Percentiles rank a stretch among this genome's conserved stretches.
These are phyloP conservation scores for Panthera uncia DNA, from an alignment of 2,113 vertebrate genomes.

Conservation along the genomic window DNA sequence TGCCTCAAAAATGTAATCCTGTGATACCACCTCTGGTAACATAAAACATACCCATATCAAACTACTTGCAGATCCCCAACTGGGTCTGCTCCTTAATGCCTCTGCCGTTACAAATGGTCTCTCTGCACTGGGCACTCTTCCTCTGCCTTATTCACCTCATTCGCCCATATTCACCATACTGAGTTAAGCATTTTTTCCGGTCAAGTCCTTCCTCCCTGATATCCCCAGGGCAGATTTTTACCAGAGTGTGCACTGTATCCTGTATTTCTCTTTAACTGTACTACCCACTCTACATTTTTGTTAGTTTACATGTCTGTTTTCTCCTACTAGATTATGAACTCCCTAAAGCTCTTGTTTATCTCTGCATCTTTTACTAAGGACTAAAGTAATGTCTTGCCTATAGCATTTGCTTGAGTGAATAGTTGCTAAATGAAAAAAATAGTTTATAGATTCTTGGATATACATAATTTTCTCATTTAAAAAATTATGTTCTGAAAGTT, in stretches of 20 bases:
- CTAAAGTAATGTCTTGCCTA: background rate
- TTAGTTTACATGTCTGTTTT: background rate
- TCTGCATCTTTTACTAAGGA: conserved; percentile 14
- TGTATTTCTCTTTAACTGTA: background rate
- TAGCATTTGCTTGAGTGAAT: background rate
- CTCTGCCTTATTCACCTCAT: background rate
- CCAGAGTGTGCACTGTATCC: background rate
- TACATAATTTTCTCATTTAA: background rate
- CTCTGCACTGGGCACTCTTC: background rate
- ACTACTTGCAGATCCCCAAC: background rate
- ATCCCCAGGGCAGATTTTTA: background rate
- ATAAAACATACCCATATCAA: background rate
- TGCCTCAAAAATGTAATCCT: background rate
- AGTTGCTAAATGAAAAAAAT: conserved; percentile 15
- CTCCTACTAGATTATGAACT: background rate
- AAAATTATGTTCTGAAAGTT: background rate
- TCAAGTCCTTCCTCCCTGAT: background rate
- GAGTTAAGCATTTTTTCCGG: background rate
- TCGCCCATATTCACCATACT: background rate
- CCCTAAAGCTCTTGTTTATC: background rate
- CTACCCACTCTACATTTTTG: background rate
- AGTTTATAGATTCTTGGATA: background rate
- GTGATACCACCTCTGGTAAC: background rate
- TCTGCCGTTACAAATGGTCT: background rate
- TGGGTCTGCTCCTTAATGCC: background rate